Conservation (phyloP, 2,797 vertebrate genomes). For the Cephalopachus bancanus region DNA sequence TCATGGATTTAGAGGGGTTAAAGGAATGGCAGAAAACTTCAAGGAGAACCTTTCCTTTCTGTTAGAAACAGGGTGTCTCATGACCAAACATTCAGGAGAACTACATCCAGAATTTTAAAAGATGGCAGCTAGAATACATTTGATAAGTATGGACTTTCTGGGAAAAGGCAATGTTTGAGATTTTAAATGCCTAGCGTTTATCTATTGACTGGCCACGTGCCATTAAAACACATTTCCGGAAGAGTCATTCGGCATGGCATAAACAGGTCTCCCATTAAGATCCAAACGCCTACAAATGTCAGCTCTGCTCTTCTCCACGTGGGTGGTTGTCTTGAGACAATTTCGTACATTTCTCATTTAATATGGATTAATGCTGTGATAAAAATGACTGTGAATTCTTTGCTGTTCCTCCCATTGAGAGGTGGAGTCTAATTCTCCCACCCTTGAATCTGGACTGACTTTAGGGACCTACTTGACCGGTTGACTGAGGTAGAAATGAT, state of each 20-base stretch:
- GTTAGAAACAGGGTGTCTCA: background rate
- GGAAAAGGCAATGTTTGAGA: background rate
- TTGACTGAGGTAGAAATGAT: background rate
- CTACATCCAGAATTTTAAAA: conserved; percentile 1
- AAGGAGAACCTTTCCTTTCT: background rate
- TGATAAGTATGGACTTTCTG: background rate
- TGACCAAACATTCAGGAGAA: background rate
- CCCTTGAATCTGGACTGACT: background rate
- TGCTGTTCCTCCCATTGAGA: background rate
- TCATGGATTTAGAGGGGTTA: background rate
- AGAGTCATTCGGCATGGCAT: background rate
- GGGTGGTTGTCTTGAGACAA: background rate
- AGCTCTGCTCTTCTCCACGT: background rate
- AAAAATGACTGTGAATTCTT: background rate
- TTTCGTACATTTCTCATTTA: background rate
- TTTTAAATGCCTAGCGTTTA: background rate
- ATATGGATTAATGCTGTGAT: background rate
- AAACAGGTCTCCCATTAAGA: conserved; percentile 11
- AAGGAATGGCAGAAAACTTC: background rate
- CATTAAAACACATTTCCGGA: background rate
- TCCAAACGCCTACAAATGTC: background rate
- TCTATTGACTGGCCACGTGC: background rate
- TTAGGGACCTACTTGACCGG: background rate
- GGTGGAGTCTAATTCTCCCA: background rate
- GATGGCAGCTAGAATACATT: background rate